These are phyloP conservation scores for Lepilemur ruficaudatus DNA, from an alignment of 2,797 vertebrate species.

Conservation along the genomic window DNA sequence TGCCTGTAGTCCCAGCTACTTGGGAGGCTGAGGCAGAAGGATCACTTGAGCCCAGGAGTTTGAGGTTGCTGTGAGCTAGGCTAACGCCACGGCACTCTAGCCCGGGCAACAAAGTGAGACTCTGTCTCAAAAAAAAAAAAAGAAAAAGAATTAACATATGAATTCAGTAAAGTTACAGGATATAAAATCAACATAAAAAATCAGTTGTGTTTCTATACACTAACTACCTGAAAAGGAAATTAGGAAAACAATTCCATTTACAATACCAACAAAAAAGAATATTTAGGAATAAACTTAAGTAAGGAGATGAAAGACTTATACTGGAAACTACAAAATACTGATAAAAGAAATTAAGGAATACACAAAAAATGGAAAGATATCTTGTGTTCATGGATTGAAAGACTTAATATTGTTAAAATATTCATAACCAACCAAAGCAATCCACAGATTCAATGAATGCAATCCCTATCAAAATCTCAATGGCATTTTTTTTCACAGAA, in stretches of 20 bases:
- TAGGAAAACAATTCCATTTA: not conserved
- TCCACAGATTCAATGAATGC: not conserved
- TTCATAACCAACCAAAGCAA: not conserved
- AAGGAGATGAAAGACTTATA: not conserved
- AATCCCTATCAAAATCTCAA: not conserved
- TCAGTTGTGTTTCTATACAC: not conserved
- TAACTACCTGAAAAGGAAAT: not conserved
- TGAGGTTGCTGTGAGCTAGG: no score
- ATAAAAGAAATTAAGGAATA: not conserved
- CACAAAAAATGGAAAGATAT: not conserved
- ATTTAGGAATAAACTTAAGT: not conserved
- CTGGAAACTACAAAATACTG: not conserved
- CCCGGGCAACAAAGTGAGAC: no score
- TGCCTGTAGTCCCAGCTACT: no score
- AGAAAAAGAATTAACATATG: no score
- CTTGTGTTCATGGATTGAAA: not conserved
- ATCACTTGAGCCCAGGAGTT: no score
- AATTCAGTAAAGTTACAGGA: not conserved
- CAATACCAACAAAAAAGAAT: not conserved
- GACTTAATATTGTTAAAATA: not conserved
- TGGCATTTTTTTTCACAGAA: not conserved
- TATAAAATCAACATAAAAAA: not conserved
- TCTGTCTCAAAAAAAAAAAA: no score
- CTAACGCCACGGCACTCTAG: no score
- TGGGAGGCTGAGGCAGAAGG: no score